Base-by-base conservation (phyloP, 2,888 invertebrate genomes). In the Stegana nigrithorax region DNA sequence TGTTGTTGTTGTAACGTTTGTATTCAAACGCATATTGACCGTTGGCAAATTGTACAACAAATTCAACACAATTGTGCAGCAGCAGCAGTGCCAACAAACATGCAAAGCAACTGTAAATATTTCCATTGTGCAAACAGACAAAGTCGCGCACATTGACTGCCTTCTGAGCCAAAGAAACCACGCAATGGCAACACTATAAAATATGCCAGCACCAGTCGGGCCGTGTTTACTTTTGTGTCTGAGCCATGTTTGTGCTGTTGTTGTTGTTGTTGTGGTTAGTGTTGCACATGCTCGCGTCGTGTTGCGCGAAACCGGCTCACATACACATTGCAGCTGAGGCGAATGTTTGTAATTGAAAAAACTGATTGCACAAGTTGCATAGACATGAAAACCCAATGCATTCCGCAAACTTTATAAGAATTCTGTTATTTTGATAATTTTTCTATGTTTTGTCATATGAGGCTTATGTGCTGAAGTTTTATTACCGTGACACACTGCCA, bases 161-260 rank as follows among this genome's bases (percentile, higher is more conserved):
- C 53, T 55, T 55, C 32, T 55, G 36, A 55, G 32, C 32, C 4
- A 25, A 32, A 21, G 23, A 55, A 32, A 17, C 53, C 53, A 21
- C 25, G 21, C 42, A 17, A 42, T 12, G 42, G 26, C 50, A 14
- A 36, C 32, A 36, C 53, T 32, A 55, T 55, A 47, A 36, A 2
- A 36, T 7, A n/a, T 36, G n/a, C 36, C 10, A 47, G 47, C 17
- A 21, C 25, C 21, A 47, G 25, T 47, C n/a, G n/a, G 36, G 12
- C 47, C 21, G 25, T 32, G 25, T 47, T 25, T 21, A 47, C 1
- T 55, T 19, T 32, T 55, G n/a, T 36, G 14, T n/a, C n/a, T n/a
- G n/a, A n/a, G n/a, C n/a, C n/a, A n/a, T n/a, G n/a, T n/a, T n/a
- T n/a, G n/a, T n/a, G n/a, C n/a, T n/a, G n/a, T n/a, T n/a, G n/a